Conservation (phyloP, 2,797 vertebrate genomes). For the Falco biarmicus region DNA sequence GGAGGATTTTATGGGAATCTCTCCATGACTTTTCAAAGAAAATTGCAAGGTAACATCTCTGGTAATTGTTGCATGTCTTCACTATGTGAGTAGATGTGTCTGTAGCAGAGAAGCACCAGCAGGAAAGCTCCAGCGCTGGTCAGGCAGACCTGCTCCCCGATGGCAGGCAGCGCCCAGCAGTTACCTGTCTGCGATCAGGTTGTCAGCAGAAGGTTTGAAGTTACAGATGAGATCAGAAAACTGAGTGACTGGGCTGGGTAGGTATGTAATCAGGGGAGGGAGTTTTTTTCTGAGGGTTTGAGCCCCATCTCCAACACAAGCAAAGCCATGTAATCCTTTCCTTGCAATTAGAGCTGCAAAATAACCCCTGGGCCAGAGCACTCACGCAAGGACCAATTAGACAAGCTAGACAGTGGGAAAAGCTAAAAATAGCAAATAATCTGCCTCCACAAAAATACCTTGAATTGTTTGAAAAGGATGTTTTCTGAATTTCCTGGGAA, state of each 20-base stretch:
- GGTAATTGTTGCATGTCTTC: not conserved
- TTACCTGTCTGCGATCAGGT: not conserved
- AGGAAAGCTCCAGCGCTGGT: not conserved
- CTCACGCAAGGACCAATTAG: slow-evolving; percentile 32
- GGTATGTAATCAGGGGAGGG: not conserved
- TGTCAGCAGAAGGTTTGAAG: not conserved
- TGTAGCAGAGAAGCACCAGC: not conserved
- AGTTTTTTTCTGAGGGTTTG: not conserved
- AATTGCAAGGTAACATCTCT: not conserved
- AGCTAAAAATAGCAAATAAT: slow-evolving; percentile 54
- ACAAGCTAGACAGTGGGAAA: slow-evolving; percentile 17
- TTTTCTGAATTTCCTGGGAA: slow-evolving; percentile 17
- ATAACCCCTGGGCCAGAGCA: not conserved
- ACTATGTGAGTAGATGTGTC: not conserved
- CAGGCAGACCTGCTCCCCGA: not conserved
- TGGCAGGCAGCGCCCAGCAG: not conserved
- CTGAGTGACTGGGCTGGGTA: not conserved
- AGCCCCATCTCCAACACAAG: slow-evolving; percentile 14
- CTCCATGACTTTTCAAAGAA: not conserved
- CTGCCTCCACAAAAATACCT: slow-evolving; percentile 34
- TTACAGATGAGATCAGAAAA: not conserved
- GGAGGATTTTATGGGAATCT: not conserved
- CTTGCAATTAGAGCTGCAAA: slow-evolving; percentile 41
- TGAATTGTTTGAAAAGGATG: not conserved
- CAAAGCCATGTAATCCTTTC: slow-evolving; percentile 29